Percentiles rank a stretch among this genome's conserved stretches.
Evolutionary conservation across 2,113 vertebrate genomes (phyloP).

Genomic region (Oriolus oriolus): DNA sequence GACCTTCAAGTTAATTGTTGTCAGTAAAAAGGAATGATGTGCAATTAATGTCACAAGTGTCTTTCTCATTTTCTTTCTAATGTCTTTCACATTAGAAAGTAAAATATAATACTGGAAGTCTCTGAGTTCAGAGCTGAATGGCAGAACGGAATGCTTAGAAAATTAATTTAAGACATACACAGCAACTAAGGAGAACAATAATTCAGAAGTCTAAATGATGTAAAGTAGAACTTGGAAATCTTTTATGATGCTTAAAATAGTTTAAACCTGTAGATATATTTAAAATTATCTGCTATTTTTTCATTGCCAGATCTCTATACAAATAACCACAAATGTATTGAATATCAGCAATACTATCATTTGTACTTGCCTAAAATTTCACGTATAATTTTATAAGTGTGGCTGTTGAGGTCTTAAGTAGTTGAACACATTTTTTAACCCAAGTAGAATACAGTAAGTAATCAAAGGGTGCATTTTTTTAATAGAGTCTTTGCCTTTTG

Average conservation of each 20-base stretch:
- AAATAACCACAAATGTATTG: background rate
- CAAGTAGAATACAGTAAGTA: background rate
- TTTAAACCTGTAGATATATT: background rate
- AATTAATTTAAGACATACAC: background rate
- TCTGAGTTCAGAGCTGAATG: background rate
- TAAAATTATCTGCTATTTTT: background rate
- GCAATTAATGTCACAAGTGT: background rate
- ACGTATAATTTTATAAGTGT: background rate
- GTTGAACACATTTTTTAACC: background rate
- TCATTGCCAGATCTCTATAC: background rate
- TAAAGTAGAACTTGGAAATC: background rate
- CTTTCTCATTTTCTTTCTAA: background rate
- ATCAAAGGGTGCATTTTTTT: background rate
- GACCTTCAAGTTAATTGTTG: background rate
- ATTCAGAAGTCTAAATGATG: background rate
- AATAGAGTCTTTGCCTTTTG: background rate
- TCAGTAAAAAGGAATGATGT: background rate
- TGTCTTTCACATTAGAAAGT: background rate
- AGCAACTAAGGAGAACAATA: background rate
- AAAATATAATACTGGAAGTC: background rate
- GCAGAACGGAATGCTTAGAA: background rate
- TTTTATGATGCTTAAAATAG: background rate
- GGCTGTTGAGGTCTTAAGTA: background rate
- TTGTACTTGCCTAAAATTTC: background rate
- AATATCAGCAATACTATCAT: background rate